Evolutionary conservation across 2,888 invertebrate genomes (phyloP).

Genomic region (Galeopsomyia nigrocyanea): DNA sequence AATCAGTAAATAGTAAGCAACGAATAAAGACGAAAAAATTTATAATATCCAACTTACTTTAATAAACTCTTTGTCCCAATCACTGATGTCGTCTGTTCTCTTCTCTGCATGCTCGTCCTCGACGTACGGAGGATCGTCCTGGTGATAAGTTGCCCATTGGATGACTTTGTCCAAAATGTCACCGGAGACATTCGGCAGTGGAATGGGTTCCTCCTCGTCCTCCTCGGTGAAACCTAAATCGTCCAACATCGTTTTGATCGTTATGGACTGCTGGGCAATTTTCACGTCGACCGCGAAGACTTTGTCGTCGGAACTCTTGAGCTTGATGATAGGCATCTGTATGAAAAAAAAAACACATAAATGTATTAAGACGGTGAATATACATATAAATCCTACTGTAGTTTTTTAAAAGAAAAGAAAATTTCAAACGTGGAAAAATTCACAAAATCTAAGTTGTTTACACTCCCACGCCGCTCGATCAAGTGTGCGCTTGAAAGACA

Average conservation of each 20-base stretch:
- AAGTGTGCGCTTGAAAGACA: no score
- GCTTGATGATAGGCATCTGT: conserved; percentile 90
- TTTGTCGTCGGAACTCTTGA: conserved; percentile 93
- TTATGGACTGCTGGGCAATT: conserved; percentile 95
- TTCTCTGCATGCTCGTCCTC: conserved; percentile 96
- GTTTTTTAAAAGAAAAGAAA: no score
- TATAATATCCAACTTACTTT: no score
- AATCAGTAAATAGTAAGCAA: no score
- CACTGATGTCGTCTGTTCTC: conserved; percentile 96
- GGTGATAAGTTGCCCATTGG: conserved; percentile 90
- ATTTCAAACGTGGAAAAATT: no score
- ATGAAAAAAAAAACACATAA: no score
- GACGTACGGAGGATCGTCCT: conserved; percentile 93
- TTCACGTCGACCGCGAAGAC: conserved; percentile 94
- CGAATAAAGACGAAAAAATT: no score
- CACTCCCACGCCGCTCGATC: no score
- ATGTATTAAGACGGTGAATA: no score
- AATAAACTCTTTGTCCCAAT: conserved; percentile 97
- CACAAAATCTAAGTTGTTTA: no score
- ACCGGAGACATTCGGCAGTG: conserved; percentile 94
- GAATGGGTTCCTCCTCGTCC: conserved; percentile 91
- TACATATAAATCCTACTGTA: no score
- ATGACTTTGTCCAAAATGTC: conserved; percentile 93
- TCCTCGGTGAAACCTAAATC: conserved; percentile 87
- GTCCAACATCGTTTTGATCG: conserved; percentile 97